Evolutionary conservation across 2,113 vertebrate genomes (phyloP), one percentile per base, ranked within the genome.

Genomic region (Turnix velox): DNA sequence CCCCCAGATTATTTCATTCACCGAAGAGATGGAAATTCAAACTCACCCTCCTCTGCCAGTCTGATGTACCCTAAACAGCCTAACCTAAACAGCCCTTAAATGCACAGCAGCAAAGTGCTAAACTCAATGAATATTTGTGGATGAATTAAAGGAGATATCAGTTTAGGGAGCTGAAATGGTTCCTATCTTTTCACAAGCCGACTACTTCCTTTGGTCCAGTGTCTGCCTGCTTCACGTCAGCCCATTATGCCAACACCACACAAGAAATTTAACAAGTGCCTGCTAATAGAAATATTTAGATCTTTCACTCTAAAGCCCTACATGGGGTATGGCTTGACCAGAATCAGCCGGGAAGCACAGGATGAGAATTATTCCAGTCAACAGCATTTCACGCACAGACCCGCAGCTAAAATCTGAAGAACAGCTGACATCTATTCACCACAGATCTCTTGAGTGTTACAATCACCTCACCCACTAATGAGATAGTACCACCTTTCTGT

Each of bases 251-350:
- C 77, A 87, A 80, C 20, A 14, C 39, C 74, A 83, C 12, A 11
- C 69, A 51, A 92, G 63, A 95, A 95, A 95, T 96, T 39, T 63
- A 95, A 89, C 79, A 94, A 9, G 13, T 52, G 87, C 52, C 52
- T 90, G 83, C 89, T 91, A 93, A 89, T 45, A 89, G 81, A 80
- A 85, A 90, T 82, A 92, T 55, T 85, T 80, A 92, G 40, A 85
- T 87, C 66, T 91, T 83, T 72, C 71, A 31, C 46, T 84, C 75
- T 67, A 80, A 95, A 59, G 12, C 3, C 3, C 73, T 87, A 48
- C 66, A n/a, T 6, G 3, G 66, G 10, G 25, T 66, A 74, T 83
- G 73, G 49, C 59, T 91, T 90, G 94, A 77, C 92, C 90, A 92
- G 62, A 72, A 90, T 63, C 75, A 81, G 72, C 68, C 91, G 84